Evolutionary conservation across 2,888 invertebrate species (phyloP).

Genomic region (Enoplolaimus lenunculus): DNA sequence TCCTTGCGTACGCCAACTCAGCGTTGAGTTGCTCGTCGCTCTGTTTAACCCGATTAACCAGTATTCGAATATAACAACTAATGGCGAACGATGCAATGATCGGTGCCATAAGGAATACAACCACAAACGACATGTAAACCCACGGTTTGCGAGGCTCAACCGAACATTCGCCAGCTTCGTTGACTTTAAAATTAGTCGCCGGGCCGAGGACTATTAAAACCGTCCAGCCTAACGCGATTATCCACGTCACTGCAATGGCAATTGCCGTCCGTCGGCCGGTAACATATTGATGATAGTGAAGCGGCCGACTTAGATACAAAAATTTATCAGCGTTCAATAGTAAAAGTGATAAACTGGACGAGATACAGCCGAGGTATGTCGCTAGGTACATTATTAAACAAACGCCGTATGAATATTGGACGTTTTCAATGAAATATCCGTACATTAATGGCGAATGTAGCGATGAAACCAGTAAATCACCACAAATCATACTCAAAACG

Average conservation of each 20-base stretch:
- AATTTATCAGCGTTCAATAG: constrained; percentile 21
- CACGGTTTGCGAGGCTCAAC: neutral
- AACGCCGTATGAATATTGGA: neutral
- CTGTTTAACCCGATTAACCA: neutral
- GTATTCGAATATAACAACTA: neutral
- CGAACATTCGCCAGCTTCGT: neutral
- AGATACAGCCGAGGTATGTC: constrained; percentile 7
- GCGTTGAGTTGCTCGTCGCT: too few species aligned
- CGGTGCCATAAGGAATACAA: neutral
- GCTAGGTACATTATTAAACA: constrained; percentile 4
- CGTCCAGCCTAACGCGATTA: neutral
- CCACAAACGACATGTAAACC: neutral
- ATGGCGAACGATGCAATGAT: neutral
- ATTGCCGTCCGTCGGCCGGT: neutral
- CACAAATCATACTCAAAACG: constrained; percentile 1
- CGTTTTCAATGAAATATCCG: neutral
- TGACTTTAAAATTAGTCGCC: neutral
- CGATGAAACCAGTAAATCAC: neutral
- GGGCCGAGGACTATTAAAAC: neutral
- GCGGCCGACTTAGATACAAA: constrained; percentile 11
- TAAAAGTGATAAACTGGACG: constrained; percentile 12
- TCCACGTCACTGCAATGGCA: neutral
- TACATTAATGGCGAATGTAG: constrained; percentile 5
- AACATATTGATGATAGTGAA: constrained; percentile 6
- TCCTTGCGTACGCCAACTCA: too few species aligned